phyloP scores from a whole-genome alignment of 2,888 invertebrate species.

The Cataglyphis cursor region DNA sequence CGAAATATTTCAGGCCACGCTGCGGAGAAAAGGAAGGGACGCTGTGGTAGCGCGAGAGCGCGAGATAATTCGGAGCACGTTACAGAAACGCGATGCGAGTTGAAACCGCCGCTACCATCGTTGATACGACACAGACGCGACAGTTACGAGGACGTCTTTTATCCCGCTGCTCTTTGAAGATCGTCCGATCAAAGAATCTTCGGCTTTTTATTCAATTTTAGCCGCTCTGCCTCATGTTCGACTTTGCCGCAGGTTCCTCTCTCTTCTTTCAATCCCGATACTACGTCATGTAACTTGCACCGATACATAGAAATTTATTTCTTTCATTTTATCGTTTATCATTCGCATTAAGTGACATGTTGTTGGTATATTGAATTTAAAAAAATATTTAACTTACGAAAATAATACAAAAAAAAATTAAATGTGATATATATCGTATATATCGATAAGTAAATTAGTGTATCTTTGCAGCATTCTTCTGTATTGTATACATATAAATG shows the following conservation, averaged over 20 bases:
- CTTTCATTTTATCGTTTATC: not conserved
- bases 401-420: not conserved
- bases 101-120: not conserved
- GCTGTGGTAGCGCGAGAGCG: not conserved
- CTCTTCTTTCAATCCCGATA: not conserved
- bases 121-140: slow-evolving; percentile 58
- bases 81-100: slow-evolving; percentile 23
- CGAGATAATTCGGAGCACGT: slow-evolving; percentile 27
- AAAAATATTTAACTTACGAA: not conserved
- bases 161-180: slow-evolving; percentile 68
- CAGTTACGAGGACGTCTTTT: slow-evolving; percentile 68
- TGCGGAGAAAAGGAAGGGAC: not conserved
- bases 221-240: slow-evolving; percentile 3
- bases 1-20: slow-evolving; percentile 35
- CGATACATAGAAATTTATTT: slow-evolving; percentile 2
- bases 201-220: slow-evolving; percentile 43
- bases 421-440: not conserved
- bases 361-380: not conserved
- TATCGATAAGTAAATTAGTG: not conserved
- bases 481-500: not conserved
- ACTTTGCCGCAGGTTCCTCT: not conserved
- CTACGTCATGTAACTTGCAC: not conserved
- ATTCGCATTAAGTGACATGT: not conserved
- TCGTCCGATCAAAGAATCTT: slow-evolving; percentile 52
- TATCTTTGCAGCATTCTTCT: not conserved